Evolutionary conservation across 2,113 vertebrate species (phyloP), one percentile per base, ranked within the genome.

Genomic region (Bufo bufo): DNA sequence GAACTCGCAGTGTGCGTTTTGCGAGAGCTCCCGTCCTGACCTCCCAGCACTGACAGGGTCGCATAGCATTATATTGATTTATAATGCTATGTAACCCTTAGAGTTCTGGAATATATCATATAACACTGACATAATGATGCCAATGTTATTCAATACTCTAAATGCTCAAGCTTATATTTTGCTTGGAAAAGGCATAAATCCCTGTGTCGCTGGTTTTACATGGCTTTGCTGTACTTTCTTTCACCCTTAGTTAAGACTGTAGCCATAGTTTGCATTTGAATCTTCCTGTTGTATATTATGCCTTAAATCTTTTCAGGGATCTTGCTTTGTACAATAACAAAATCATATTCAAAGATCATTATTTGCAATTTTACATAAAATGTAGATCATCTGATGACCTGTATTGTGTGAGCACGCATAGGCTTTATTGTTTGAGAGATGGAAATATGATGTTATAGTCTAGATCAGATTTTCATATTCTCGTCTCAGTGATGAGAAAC

Each of bases 161-260:
- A 72, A 69, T 69, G 65, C 65, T 69, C 3, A 72, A 43, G 11
- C 69, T 72, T 72, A 45, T 43, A 45, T 11, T 72, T 72, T 13
- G 45, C 23, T 72, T 74, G 71, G 2, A 45, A 74, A 47, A 47
- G 43, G 4, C 43, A 47, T 47, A 74, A 74, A 74, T 45, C 17
- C 4, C 71, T 13, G 0, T 74, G 33, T 0, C 17, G 71, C 9
- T 69, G 12, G 65, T 20, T 33, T n/a, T 33, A n/a, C n/a, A 16
- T 1, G 4, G 12, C 23, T 23, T 71, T 71, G 69, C 69, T 71
- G 71, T 17, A 74, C 71, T 17, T 74, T 2, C 69, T 74, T 47
- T 74, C 71, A 45, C 71, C 33, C 45, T 74, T 74, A 74, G 45
- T 74, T 74, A 74, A 47, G 71, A 47, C 71, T 74, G 43, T 74